Evolutionary conservation across 2,113 vertebrate genomes (phyloP).

Genomic region (Epinephelus cyanopodus): DNA sequence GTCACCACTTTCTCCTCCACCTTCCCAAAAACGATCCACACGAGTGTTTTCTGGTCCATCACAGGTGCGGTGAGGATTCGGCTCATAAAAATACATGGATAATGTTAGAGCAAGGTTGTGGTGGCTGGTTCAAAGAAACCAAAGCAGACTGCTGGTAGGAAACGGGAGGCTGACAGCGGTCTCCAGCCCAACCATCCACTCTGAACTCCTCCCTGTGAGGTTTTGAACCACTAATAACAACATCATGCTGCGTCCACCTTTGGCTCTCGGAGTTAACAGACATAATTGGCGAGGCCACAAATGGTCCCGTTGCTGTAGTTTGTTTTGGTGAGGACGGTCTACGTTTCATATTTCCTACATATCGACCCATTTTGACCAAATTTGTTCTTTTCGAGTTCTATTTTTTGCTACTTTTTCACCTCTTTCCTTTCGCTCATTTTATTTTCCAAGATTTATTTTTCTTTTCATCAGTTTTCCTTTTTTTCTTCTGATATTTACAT

Average conservation of each 20-base stretch:
- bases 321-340: too few relatives aligned
- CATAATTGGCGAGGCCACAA: neutral
- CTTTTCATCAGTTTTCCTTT: too few relatives aligned
- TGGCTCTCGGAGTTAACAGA: neutral
- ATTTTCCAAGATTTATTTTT: too few relatives aligned
- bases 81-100: neutral
- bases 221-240: neutral
- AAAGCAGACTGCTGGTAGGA: neutral
- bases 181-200: neutral
- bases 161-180: neutral
- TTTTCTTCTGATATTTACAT: too few relatives aligned
- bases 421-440: too few relatives aligned
- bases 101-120: neutral
- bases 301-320: too few relatives aligned
- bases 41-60: accelerated
- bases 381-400: too few relatives aligned
- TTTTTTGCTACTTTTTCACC: too few relatives aligned
- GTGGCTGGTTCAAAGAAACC: neutral
- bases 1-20: neutral
- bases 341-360: too few relatives aligned
- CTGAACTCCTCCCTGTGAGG: neutral
- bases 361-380: too few relatives aligned
- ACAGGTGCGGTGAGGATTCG: neutral
- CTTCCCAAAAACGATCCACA: neutral
- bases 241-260: neutral